These are phyloP conservation scores for Eulemur mongoz DNA, from an alignment of 2,797 vertebrate species.

Conservation along the genomic window DNA sequence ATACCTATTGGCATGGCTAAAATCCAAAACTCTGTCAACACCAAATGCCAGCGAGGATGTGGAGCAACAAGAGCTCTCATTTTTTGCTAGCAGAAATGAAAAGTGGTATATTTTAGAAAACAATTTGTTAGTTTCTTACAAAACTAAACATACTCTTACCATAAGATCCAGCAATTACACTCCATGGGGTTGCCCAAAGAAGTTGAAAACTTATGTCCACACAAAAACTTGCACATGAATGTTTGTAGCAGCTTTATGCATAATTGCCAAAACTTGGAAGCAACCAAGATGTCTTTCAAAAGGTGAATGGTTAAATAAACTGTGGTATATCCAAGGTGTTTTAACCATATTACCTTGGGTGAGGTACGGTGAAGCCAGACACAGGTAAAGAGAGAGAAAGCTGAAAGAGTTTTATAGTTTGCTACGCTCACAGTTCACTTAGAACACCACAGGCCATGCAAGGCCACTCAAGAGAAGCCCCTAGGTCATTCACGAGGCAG, in stretches of 20 bases:
- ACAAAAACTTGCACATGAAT: not conserved
- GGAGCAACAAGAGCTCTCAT: not conserved
- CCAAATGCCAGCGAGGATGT: not conserved
- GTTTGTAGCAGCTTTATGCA: not conserved
- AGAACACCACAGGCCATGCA: not conserved
- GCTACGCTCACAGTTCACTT: not conserved
- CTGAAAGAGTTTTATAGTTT: not conserved
- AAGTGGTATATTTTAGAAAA: not conserved
- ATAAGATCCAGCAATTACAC: not conserved
- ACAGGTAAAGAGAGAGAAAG: not conserved
- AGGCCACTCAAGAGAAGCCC: not conserved
- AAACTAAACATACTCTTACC: not conserved
- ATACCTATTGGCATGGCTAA: not conserved
- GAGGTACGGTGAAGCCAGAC: not conserved
- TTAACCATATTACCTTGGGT: not conserved
- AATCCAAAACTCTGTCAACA: not conserved
- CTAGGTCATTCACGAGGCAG: not conserved
- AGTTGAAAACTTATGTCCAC: not conserved
- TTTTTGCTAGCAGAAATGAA: not conserved
- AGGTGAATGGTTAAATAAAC: not conserved
- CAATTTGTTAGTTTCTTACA: not conserved
- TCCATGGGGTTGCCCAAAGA: not conserved
- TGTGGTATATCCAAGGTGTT: not conserved
- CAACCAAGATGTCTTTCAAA: not conserved
- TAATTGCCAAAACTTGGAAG: not conserved